Base-by-base conservation (phyloP, 2,113 vertebrate species). In the Dasypus novemcinctus region DNA sequence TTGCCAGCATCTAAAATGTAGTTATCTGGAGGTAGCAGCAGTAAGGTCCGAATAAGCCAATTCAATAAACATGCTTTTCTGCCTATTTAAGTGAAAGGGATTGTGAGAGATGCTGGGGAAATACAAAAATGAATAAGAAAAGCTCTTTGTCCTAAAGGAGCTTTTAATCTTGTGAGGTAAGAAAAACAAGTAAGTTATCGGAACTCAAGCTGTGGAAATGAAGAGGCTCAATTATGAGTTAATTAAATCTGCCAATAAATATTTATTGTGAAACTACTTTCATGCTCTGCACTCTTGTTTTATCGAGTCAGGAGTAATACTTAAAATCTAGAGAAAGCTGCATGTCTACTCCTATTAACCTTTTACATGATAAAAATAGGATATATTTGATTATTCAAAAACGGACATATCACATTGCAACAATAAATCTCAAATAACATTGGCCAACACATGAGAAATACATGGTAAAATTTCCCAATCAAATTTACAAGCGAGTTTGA, bases 181-280 rank as follows among this genome's bases (percentile, higher is more conserved):
- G 5, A 78, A 21, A 23, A 38, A 17, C 6, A 57, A 20, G 54
- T 15, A n/a, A 15, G 54, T 13, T 1, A 8, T 13, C 8, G 7
- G 10, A 9, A 15, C 4, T 0, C 29, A 12, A 20, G 36, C 2
- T 41, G 13, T 2, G 13, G 46, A 49, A 7, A 20, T 0, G 2
- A 11, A 38, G 57, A 23, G 5, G 66, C 4, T 7, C 29, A 0
- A 17, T 12, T 18, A 5, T 0, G 13, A 54, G 15, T 2, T 13
- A 12, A 23, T 63, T 36, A 31, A 8, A 2, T 6, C 54, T 61
- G 69, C 7, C 59, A 11, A 1, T 17, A 15, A 52, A 25, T 4
- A 9, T 11, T 10, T 38, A 21, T 3, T 25, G 31, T 46, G 52
- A 43, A 68, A 9, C 33, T 4, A 1, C 36, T 41, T 13, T 17